Conservation (phyloP, 1,140 invertebrate species). For the Sycophaga agraensis region DNA sequence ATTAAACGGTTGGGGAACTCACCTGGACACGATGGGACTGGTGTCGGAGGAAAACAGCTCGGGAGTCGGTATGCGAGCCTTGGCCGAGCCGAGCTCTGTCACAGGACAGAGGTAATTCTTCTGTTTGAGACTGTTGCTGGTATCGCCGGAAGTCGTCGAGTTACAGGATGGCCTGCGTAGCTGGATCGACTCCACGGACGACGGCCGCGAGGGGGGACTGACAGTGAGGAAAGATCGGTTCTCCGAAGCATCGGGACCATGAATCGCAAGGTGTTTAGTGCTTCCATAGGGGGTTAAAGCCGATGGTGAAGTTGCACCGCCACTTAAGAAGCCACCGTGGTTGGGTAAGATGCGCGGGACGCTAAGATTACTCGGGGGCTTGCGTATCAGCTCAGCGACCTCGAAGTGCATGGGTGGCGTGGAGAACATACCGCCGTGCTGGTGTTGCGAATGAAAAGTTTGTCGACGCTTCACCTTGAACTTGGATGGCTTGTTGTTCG, state of each 20-base stretch:
- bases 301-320: conserved; percentile 6
- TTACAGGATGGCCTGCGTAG: conserved; percentile 1
- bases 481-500: conserved; percentile 41
- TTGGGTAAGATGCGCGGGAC: conserved; percentile 51
- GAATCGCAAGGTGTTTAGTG: conserved; percentile 28
- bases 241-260: conserved; percentile 23
- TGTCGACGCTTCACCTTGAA: conserved; percentile 52
- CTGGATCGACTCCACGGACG: conserved; percentile 15
- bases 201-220: conserved; percentile 3
- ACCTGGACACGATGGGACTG: conserved; percentile 4
- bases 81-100: conserved; percentile 39
- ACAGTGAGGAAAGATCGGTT: conserved; percentile 41
- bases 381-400: conserved; percentile 50
- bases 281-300: conserved; percentile 13
- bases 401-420: conserved; percentile 50
- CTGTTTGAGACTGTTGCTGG: neutral
- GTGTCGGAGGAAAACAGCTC: conserved; percentile 14
- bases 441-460: conserved; percentile 53
- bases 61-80: conserved; percentile 35
- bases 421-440: conserved; percentile 39
- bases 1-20: too few relatives aligned
- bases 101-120: conserved; percentile 33
- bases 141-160: conserved; percentile 15
- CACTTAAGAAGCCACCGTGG: too few relatives aligned
- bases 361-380: conserved; percentile 51